Evolutionary conservation across 2,113 vertebrate genomes (phyloP), one percentile per base, ranked within the genome.

Genomic region (Paralichthys olivaceus): DNA sequence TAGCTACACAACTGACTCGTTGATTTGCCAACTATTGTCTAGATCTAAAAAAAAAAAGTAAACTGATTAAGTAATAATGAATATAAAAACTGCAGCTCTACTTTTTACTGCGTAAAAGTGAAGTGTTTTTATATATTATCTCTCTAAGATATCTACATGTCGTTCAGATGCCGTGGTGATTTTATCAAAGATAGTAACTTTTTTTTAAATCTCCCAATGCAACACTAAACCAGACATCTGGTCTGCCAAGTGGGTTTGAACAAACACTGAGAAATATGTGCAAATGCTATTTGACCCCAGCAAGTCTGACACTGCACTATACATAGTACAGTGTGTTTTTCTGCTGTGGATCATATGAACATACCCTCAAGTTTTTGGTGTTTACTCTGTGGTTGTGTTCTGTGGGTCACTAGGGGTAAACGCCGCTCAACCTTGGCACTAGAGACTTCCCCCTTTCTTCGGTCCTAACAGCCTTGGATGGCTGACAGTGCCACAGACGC

Each of bases 401-500:
- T 68, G 55, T 55, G 78, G 74, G 73, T 49, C 51, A 61, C 72
- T n/a, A 26, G 23, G 76, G 85, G 69, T 67, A 65, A 47, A 11
- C 84, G 77, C 77, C 81, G 23, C 23, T 80, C 66, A 68, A 60
- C 15, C 43, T 72, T 74, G 75, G 74, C 58, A 76, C 63, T 56
- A 51, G 61, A 65, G 62, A 54, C 43, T 45, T 8, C 56, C 7
- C 4, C 1, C 25, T 7, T 25, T 72, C 61, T 75, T 65, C 72
- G 57, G 60, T 80, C 70, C 40, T 69, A 68, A 82, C 45, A 54
- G 84, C 85, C 84, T 84, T 85, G 77, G 71, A 80, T 34, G 61
- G 29, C 79, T 83, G 69, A 77, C 68, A 71, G 69, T 32, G 69
- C 77, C 74, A 89, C 87, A 32, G 67, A 87, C 79, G 81, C 77